These are phyloP conservation scores for Paramormyrops hopkinsi DNA, from an alignment of 2,797 vertebrate genomes.

Conservation along the genomic window DNA sequence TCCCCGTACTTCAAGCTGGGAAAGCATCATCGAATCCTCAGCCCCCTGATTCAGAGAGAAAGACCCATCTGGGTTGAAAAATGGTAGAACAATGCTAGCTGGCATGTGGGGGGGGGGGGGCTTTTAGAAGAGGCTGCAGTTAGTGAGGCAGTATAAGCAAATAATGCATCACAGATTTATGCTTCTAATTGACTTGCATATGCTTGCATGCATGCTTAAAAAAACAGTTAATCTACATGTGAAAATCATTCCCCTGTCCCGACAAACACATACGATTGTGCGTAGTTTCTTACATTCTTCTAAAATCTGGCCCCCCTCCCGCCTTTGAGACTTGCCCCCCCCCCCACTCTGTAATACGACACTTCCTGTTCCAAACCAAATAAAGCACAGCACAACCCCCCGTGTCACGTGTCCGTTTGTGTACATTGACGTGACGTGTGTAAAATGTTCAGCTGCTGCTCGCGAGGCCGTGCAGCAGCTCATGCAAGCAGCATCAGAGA, in stretches of 20 bases:
- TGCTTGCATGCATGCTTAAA: not conserved
- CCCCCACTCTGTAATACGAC: slow-evolving; percentile 1
- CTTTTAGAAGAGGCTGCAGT: not conserved
- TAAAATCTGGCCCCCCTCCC: not conserved
- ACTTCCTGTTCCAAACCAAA: slow-evolving; percentile 17
- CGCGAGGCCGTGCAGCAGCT: not conserved
- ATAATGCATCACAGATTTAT: not conserved
- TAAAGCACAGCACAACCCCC: not conserved
- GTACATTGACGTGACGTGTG: not conserved
- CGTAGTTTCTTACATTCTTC: not conserved
- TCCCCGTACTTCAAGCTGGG: slow-evolving; percentile 27
- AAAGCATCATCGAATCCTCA: slow-evolving; percentile 3
- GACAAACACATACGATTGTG: not conserved
- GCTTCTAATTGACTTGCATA: not conserved
- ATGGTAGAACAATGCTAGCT: not conserved
- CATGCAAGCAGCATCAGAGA: not conserved
- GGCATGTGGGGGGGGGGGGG: not conserved
- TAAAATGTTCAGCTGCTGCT: not conserved
- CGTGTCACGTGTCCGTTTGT: not conserved
- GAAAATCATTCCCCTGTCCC: not conserved
- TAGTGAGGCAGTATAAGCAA: not conserved
- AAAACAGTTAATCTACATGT: not conserved
- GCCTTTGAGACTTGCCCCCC: not conserved
- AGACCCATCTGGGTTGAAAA: not conserved
- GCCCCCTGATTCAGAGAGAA: not conserved